These are phyloP conservation scores for Neodiprion lecontei DNA, from an alignment of 1,140 invertebrate genomes.

Conservation along the genomic window DNA sequence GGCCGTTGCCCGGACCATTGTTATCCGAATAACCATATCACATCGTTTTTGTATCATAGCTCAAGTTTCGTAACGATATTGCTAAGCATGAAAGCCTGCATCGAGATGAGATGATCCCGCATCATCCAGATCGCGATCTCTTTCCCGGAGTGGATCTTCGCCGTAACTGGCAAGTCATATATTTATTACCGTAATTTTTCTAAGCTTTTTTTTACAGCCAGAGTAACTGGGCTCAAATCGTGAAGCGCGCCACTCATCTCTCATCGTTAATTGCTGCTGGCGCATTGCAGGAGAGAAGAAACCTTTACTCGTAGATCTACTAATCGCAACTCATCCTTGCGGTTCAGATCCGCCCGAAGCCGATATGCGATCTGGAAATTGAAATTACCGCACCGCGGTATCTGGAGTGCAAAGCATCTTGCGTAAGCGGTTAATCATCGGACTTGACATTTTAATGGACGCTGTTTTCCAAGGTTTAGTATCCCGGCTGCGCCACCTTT, in stretches of 20 bases:
- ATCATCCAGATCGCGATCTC: not conserved
- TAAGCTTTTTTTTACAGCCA: slow-evolving; percentile 12
- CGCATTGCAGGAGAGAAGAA: not conserved
- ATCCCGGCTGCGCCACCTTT: too few species aligned
- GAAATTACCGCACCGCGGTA: not conserved
- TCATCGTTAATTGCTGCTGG: slow-evolving; percentile 12
- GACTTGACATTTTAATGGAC: not conserved
- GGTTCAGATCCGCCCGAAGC: slow-evolving; percentile 14
- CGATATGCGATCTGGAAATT: slow-evolving; percentile 20
- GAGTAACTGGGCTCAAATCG: too few species aligned
- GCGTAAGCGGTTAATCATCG: not conserved
- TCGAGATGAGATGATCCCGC: too few species aligned
- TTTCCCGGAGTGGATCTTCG: not conserved
- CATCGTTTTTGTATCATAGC: too few species aligned
- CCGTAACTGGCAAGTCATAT: slow-evolving; percentile 33
- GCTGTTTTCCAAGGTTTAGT: not conserved
- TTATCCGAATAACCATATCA: too few species aligned
- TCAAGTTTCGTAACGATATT: too few species aligned
- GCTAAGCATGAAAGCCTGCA: too few species aligned
- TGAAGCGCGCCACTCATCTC: not conserved
- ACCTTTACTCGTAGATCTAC: slow-evolving; percentile 35
- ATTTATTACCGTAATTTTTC: too few species aligned
- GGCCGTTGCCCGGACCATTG: too few species aligned
- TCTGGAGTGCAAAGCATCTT: not conserved
- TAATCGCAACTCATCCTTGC: slow-evolving; percentile 40